Evolutionary conservation across 1,140 invertebrate species (phyloP).

Genomic region (Agrypnia vestita): DNA sequence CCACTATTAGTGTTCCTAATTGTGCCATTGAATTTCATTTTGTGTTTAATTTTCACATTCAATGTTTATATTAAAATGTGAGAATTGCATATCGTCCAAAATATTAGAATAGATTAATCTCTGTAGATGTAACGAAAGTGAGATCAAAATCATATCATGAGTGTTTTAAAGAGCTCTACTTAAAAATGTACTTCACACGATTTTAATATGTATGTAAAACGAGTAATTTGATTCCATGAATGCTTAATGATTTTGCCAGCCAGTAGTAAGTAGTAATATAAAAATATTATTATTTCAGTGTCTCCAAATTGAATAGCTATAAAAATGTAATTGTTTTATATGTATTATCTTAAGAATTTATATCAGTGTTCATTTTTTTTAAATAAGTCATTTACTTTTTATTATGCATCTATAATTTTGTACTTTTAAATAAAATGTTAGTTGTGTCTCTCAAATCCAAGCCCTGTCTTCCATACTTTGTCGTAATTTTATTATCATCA

Average conservation of each 20-base stretch:
- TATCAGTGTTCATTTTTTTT: slow-evolving; percentile 21
- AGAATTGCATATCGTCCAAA: slow-evolving; percentile 49
- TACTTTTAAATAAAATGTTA: slow-evolving; percentile 17
- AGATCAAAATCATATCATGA: slow-evolving; percentile 58
- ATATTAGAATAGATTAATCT: slow-evolving; percentile 21
- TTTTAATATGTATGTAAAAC: slow-evolving; percentile 27
- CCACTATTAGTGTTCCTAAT: slow-evolving; percentile 47
- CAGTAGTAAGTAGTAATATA: neutral
- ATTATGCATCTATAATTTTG: neutral
- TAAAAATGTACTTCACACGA: slow-evolving; percentile 36
- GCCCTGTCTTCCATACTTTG: slow-evolving; percentile 35
- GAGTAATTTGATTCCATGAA: neutral
- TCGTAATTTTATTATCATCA: neutral
- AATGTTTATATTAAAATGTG: slow-evolving; percentile 25
- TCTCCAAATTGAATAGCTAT: neutral
- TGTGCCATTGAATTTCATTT: slow-evolving; percentile 40
- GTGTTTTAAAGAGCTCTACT: slow-evolving; percentile 39
- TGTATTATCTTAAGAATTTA: neutral
- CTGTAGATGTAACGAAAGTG: slow-evolving; percentile 53
- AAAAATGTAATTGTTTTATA: slow-evolving; percentile 14
- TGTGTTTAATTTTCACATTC: slow-evolving; percentile 24
- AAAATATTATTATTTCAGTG: neutral
- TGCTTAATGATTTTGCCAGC: slow-evolving; percentile 8
- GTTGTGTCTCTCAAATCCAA: slow-evolving; percentile 17
- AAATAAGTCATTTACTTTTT: slow-evolving; percentile 21